Percentiles rank a stretch among this genome's conserved stretches.
These are phyloP conservation scores for Oceanodroma tethys DNA, from an alignment of 2,113 vertebrate genomes.

Conservation along the genomic window DNA sequence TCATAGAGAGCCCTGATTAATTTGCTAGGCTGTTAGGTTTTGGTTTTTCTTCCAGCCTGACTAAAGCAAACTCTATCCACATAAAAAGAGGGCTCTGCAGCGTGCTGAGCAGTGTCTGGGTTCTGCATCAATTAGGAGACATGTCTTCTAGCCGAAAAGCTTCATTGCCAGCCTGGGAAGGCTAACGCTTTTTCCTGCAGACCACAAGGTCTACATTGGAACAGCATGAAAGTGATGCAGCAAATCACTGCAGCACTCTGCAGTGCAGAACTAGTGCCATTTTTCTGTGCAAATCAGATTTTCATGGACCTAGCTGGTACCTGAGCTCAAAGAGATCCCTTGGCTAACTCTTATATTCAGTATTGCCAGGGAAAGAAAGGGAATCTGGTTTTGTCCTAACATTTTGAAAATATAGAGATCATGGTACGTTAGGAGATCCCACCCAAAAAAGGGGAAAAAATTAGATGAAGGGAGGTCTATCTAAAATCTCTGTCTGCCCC, in stretches of 20 bases:
- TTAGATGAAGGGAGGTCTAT: background rate
- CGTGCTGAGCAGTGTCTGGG: background rate
- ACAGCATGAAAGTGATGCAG: background rate
- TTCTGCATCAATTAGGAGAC: background rate
- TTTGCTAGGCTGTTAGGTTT: background rate
- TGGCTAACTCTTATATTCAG: background rate
- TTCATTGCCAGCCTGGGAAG: background rate
- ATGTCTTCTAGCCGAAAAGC: background rate
- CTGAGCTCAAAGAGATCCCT: background rate
- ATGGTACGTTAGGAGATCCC: background rate
- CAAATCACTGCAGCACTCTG: constrained; percentile 32
- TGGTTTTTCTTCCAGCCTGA: background rate
- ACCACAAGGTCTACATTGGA: background rate
- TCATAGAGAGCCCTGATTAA: background rate
- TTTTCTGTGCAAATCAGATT: background rate
- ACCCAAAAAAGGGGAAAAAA: background rate
- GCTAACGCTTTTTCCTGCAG: background rate
- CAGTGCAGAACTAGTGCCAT: constrained; percentile 9
- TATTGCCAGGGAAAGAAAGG: background rate
- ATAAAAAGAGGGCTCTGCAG: background rate
- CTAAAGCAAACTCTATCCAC: background rate
- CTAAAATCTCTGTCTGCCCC: background rate
- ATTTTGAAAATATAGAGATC: background rate
- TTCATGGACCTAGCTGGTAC: background rate
- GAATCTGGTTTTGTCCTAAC: background rate